Conservation (phyloP, 2,797 vertebrate species). For the Xerus rutilus region DNA sequence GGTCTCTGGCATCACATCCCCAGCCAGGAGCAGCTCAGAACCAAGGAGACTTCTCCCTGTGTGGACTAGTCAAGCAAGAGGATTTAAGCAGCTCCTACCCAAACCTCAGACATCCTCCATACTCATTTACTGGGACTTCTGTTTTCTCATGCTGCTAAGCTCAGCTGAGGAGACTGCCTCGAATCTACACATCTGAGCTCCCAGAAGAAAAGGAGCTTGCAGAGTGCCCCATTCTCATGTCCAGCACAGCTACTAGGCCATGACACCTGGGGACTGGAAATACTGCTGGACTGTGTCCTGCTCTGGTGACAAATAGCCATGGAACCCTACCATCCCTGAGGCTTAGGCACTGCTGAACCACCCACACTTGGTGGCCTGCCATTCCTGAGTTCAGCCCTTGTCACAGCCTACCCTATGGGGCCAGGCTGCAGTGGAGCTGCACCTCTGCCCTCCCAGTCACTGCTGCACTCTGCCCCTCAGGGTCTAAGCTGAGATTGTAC, state of each 20-base stretch:
- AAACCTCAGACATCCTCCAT: not conserved
- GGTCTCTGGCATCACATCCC: no score
- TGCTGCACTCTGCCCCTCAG: not conserved
- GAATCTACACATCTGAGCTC: not conserved
- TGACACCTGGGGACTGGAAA: not conserved
- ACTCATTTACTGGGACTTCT: not conserved
- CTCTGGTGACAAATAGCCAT: not conserved
- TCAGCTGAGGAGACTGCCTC: not conserved
- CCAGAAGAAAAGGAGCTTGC: not conserved
- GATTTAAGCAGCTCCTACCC: no score
- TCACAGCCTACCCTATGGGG: no score
- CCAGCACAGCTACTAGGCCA: not conserved
- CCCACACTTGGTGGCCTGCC: not conserved
- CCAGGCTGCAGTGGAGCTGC: not conserved
- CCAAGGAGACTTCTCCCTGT: no score
- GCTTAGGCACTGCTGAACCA: not conserved
- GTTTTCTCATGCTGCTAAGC: not conserved
- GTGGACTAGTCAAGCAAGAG: not conserved
- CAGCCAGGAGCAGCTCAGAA: not conserved
- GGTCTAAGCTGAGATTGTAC: not conserved
- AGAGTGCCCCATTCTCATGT: not conserved
- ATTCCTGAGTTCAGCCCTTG: not conserved
- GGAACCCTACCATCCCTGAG: not conserved
- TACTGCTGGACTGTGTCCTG: not conserved
- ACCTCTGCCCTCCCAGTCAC: no score